Conservation (phyloP, 1,140 invertebrate genomes). For the Trigoniulus corallinus region DNA sequence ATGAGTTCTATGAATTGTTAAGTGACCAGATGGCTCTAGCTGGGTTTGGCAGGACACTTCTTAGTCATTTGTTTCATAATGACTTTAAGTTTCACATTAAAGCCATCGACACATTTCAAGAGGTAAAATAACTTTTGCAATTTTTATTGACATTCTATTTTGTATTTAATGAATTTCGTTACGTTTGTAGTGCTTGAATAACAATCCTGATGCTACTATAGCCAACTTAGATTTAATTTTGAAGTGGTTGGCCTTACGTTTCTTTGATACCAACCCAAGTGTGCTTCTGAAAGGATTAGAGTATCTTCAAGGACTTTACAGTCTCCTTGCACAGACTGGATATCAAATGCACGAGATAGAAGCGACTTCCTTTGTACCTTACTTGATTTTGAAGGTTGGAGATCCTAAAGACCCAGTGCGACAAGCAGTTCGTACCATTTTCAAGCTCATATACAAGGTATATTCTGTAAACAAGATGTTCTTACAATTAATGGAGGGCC, state of each 20-base stretch:
- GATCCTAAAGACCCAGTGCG: constrained; percentile 90
- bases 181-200: constrained; percentile 43
- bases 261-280: constrained; percentile 96
- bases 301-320: constrained; percentile 70
- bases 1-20: constrained; percentile 84
- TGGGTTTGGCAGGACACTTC: constrained; percentile 65
- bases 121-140: constrained; percentile 30
- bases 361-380: constrained; percentile 84
- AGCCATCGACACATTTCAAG: constrained; percentile 75
- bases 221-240: constrained; percentile 87
- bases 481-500: constrained; percentile 74
- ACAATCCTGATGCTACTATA: constrained; percentile 57
- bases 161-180: constrained; percentile 4
- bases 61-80: constrained; percentile 81
- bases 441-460: constrained; percentile 67
- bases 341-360: constrained; percentile 81
- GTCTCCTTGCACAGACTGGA: constrained; percentile 52
- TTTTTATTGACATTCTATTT: neutral
- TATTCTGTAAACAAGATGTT: constrained; percentile 85
- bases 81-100: constrained; percentile 95
- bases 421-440: constrained; percentile 65
- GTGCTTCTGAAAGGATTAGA: constrained; percentile 88
- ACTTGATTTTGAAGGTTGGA: constrained; percentile 79
- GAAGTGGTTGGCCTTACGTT: constrained; percentile 89
- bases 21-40: constrained; percentile 78